Evolutionary conservation across 2,797 vertebrate species (phyloP), one percentile per base, ranked within the genome.

Genomic region (Eulemur mongoz): DNA sequence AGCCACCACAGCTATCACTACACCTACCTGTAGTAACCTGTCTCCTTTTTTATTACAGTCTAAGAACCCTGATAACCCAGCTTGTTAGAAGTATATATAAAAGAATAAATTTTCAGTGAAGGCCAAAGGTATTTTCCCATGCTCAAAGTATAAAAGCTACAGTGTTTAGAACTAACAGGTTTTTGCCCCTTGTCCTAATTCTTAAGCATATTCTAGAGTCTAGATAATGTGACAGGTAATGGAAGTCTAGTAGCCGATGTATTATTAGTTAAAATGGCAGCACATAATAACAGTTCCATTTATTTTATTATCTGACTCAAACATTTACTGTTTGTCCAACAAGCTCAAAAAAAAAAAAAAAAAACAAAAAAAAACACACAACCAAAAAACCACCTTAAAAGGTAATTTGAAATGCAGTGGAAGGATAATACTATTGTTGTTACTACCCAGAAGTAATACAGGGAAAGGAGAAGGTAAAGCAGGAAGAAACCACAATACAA

Each of bases 291-390:
- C 43, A 57, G 38, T 45, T 92, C 27, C 40, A 61, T 63, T 75
- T 48, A 67, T 76, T 93, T 88, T 40, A 90, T 65, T 93, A 85
- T 79, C 70, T 63, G 83, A 89, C 89, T 87, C n/a, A 79, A 79
- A 73, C n/a, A 89, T 83, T 76, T 76, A 81, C 52, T 59, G 20
- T 79, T 73, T 87, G 25, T 48, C 59, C 35, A 92, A 75, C 5
- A 32, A 89, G 38, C n/a, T 95, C 38, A 78, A 23, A 13, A 63
- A 72, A 65, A 59, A 43, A 25, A 35, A 18, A 45, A 69, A 59
- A 69, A 23, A 12, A 54, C 65, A 65, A 57, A 50, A 25, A 27
- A 17, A 45, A 69, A 40, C 5, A 40, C 40, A 5, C 40, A 40
- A 40, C 40, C 40, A 40, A 40, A 40, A 40, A 40, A 40, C 40